phyloP scores from a whole-genome alignment of 2,113 vertebrate genomes.

The Epinephelus lanceolatus region DNA sequence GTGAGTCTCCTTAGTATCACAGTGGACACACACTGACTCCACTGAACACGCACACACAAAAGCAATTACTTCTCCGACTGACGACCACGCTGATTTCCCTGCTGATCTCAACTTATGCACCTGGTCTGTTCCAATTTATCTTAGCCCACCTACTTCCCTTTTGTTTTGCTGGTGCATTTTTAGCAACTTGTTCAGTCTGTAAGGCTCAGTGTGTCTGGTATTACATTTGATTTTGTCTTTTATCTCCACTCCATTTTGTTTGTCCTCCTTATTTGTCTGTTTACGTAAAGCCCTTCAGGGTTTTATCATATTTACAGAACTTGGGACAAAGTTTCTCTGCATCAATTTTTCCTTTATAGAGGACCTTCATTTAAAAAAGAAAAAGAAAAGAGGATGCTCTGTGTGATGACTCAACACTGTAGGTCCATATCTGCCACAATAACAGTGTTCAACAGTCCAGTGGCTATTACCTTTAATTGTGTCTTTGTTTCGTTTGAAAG shows the following conservation, averaged over 20 bases:
- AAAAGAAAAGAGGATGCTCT: not conserved
- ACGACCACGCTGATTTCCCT: conserved; percentile 56
- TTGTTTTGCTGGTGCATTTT: conserved; percentile 15
- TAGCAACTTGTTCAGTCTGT: conserved; percentile 3
- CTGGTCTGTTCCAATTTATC: conserved; percentile 45
- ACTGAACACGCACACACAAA: conserved; percentile 7
- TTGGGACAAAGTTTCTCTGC: not conserved
- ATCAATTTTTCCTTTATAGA: not conserved
- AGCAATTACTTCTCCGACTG: conserved; percentile 55
- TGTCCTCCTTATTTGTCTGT: conserved; percentile 10
- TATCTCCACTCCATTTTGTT: not conserved
- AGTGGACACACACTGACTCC: conserved; percentile 1
- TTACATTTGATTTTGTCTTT: not conserved
- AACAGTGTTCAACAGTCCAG: conserved; percentile 1
- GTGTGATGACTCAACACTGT: not conserved
- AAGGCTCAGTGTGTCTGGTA: not conserved
- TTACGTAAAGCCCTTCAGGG: not conserved
- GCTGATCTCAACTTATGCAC: conserved; percentile 49
- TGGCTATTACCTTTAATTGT: not conserved
- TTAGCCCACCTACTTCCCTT: not conserved
- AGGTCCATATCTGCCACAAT: conserved; percentile 7
- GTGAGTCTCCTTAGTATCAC: not conserved
- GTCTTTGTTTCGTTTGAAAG: conserved; percentile 16
- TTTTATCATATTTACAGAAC: not conserved
- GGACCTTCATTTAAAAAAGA: not conserved